Conservation (phyloP, 2,113 vertebrate genomes). For the Mesoclemmys tuberculata region DNA sequence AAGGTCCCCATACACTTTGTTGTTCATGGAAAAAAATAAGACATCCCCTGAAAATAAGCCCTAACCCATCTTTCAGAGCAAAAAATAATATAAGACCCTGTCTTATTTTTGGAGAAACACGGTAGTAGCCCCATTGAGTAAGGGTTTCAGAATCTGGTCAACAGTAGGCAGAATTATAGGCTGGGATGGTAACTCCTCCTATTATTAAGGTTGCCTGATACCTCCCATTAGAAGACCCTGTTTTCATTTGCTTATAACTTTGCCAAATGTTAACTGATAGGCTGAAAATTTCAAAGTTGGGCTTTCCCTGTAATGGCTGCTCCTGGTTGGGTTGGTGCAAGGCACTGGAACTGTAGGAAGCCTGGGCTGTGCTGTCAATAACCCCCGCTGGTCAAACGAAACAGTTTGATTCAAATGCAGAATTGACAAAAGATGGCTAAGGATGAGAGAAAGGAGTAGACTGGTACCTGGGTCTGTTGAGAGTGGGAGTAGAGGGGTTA, state of each 20-base stretch:
- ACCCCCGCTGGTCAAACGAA: too few relatives aligned
- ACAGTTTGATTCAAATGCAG: too few relatives aligned
- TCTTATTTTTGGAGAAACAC: too few relatives aligned
- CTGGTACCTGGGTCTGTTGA: neutral
- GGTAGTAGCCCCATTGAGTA: neutral
- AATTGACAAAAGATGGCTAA: neutral
- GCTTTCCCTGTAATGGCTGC: rapidly evolving
- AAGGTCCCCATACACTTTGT: too few relatives aligned
- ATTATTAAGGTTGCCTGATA: rapidly evolving
- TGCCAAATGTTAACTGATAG: neutral
- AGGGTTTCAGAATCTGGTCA: neutral
- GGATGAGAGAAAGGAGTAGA: neutral
- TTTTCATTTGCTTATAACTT: rapidly evolving
- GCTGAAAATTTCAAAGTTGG: neutral
- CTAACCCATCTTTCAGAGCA: too few relatives aligned
- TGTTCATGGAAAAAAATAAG: too few relatives aligned
- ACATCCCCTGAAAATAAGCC: too few relatives aligned
- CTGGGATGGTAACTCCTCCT: neutral
- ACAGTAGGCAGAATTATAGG: neutral
- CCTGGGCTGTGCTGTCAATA: neutral
- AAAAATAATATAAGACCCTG: too few relatives aligned
- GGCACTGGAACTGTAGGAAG: neutral
- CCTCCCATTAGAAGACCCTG: rapidly evolving
- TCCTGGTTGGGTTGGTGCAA: neutral
- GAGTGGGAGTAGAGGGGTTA: neutral